A percentile compares a stretch with the other conserved stretches of the same genome.
Conservation (phyloP, 2,888 invertebrate genomes). For the Spialia ferax region DNA sequence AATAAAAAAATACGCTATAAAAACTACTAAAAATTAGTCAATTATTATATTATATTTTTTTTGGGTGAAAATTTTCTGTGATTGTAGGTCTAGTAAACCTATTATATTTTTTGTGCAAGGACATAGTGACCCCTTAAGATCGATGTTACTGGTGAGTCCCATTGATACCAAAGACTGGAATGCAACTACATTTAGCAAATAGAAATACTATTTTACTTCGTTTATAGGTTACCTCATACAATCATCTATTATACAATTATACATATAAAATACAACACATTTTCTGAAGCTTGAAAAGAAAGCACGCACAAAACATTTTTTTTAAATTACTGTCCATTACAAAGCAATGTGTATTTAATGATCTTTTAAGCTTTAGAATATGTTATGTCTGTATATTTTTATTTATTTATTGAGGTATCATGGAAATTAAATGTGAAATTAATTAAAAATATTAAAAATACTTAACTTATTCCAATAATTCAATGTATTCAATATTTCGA, state of each 20-base stretch:
- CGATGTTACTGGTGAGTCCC: slow-evolving; percentile 13
- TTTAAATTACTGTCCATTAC: background rate
- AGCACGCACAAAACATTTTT: background rate
- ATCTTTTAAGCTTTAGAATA: background rate
- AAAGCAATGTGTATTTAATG: background rate
- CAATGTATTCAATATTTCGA: too few relatives aligned
- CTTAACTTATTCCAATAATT: background rate
- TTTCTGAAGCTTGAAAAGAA: background rate
- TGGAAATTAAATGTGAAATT: slow-evolving; percentile 8
- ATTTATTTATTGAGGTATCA: background rate
- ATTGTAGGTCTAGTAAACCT: too few relatives aligned
- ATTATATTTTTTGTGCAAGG: background rate
- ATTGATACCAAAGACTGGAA: slow-evolving; percentile 36
- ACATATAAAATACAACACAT: background rate
- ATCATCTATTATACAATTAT: background rate
- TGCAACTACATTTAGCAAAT: slow-evolving; percentile 11
- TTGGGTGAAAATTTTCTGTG: background rate
- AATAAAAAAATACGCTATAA: too few relatives aligned
- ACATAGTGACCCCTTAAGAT: background rate
- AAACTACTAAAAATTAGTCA: background rate
- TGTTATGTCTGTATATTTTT: background rate
- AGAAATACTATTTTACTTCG: slow-evolving; percentile 3
- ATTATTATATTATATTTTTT: background rate
- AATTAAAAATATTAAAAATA: background rate
- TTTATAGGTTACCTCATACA: background rate